phyloP scores from a whole-genome alignment of 2,888 invertebrate species.

The Emmelina monodactyla region DNA sequence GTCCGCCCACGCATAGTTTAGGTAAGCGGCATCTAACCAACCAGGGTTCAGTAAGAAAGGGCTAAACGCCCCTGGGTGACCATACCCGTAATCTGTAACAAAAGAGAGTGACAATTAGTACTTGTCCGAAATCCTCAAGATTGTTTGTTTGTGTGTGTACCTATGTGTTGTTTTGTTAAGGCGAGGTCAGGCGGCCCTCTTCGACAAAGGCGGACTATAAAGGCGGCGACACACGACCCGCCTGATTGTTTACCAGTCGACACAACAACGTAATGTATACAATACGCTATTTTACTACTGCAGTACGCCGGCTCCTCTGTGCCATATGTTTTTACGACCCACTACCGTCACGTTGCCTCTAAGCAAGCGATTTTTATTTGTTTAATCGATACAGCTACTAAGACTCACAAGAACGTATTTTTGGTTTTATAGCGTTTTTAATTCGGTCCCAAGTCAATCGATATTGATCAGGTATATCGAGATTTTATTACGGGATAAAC shows the following conservation, averaged over 20 bases:
- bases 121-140: not conserved
- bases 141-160: not conserved
- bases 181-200: constrained; percentile 35
- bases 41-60: constrained; percentile 83
- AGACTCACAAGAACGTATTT: constrained; percentile 49
- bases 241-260: constrained; percentile 55
- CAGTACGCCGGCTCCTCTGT: constrained; percentile 59
- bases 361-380: constrained; percentile 62
- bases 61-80: constrained; percentile 78
- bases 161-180: constrained; percentile 14
- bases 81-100: constrained; percentile 79
- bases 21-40: constrained; percentile 86
- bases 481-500: constrained; percentile 54
- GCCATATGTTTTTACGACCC: constrained; percentile 62
- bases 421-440: constrained; percentile 49
- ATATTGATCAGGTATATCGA: constrained; percentile 51
- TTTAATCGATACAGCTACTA: constrained; percentile 61
- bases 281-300: constrained; percentile 58
- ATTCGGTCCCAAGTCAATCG: constrained; percentile 44
- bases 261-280: constrained; percentile 60
- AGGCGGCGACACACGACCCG: constrained; percentile 59
- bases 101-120: constrained; percentile 18
- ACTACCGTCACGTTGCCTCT: constrained; percentile 55
- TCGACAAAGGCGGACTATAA: constrained; percentile 54
- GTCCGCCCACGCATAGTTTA: constrained; percentile 79